Conservation (phyloP, 2,113 vertebrate genomes). For the Crypturellus undulatus region DNA sequence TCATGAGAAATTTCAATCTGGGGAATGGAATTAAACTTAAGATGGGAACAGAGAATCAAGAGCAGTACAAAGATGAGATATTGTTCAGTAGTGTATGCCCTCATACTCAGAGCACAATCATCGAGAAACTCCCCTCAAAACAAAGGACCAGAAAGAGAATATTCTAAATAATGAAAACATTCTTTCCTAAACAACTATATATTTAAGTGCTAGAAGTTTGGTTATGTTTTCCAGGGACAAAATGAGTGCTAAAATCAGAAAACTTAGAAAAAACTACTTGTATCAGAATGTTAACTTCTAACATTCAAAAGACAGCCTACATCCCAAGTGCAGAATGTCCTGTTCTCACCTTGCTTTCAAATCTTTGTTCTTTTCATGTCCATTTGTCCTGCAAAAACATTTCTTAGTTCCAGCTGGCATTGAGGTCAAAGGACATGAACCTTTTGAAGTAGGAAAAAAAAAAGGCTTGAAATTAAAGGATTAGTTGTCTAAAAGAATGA, state of each 20-base stretch:
- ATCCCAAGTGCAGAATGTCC: background rate
- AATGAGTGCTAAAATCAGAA: background rate
- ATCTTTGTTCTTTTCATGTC: conserved; percentile 44
- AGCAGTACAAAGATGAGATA: background rate
- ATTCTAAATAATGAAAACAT: background rate
- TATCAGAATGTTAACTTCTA: background rate
- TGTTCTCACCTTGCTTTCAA: conserved; percentile 14
- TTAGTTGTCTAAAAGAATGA: background rate
- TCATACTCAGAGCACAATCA: background rate
- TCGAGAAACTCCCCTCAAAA: background rate
- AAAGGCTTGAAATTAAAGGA: conserved; percentile 32
- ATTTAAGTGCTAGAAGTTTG: background rate
- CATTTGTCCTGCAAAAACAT: conserved; percentile 40
- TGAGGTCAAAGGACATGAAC: conserved; percentile 15
- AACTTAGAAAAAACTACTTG: background rate
- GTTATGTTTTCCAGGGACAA: background rate
- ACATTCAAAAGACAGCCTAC: background rate
- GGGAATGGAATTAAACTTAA: background rate
- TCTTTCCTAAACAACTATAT: background rate
- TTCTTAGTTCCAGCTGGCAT: background rate
- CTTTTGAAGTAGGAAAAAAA: background rate
- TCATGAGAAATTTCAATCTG: background rate
- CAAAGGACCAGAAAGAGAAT: background rate
- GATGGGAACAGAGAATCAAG: background rate
- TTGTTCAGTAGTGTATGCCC: background rate